Percentiles rank a stretch among this genome's conserved stretches.
These are phyloP conservation scores for Papilio dardanus DNA, from an alignment of 1,140 invertebrate species.

Conservation along the genomic window DNA sequence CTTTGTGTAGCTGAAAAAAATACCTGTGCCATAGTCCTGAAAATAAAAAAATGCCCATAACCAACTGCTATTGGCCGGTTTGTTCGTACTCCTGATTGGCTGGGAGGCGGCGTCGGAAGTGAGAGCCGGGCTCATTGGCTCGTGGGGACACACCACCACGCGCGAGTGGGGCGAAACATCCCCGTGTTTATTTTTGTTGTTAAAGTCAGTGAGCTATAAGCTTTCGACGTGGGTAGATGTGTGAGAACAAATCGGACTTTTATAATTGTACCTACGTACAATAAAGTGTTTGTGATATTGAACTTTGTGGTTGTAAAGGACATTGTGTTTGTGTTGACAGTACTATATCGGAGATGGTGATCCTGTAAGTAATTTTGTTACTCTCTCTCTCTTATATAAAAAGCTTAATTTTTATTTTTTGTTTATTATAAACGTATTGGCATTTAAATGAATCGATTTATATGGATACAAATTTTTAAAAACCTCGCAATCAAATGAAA, in stretches of 20 bases:
- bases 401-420: background rate
- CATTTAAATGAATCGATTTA: background rate
- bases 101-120: conserved; percentile 55
- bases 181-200: conserved; percentile 79
- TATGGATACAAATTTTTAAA: background rate
- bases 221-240: conserved; percentile 54
- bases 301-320: conserved; percentile 45
- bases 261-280: conserved; percentile 28
- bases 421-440: background rate
- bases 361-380: conserved; percentile 71
- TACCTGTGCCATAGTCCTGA: conserved; percentile 62
- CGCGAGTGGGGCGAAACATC: conserved; percentile 63
- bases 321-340: conserved; percentile 53
- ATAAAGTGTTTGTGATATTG: conserved; percentile 39
- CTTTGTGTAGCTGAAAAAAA: conserved; percentile 53
- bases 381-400: conserved; percentile 10
- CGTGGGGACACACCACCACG: conserved; percentile 47
- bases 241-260: conserved; percentile 4
- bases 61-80: conserved; percentile 54
- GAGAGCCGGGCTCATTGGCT: conserved; percentile 52
- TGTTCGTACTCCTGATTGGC: conserved; percentile 53
- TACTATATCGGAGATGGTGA: conserved; percentile 72
- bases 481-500: background rate
- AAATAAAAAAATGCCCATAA: conserved; percentile 56
- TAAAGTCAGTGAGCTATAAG: conserved; percentile 73